These are phyloP conservation scores for Oligia latruncula DNA, from an alignment of 2,888 invertebrate species.

Conservation along the genomic window DNA sequence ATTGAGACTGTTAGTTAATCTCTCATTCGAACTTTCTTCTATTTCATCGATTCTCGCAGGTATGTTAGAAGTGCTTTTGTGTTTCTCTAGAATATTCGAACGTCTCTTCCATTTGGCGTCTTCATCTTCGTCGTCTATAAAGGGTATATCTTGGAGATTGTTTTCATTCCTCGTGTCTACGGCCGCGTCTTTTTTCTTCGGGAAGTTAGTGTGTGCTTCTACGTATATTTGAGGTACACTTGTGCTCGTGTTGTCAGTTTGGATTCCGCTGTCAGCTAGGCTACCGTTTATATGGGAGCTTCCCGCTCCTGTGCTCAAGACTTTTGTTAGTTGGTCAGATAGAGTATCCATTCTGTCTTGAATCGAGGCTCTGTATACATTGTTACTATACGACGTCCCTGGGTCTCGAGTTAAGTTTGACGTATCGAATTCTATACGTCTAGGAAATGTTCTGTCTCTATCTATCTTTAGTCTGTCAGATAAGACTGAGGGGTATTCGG, in stretches of 20 bases:
- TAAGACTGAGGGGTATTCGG: constrained; percentile 86
- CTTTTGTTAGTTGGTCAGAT: constrained; percentile 86
- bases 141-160: constrained; percentile 87
- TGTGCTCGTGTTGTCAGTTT: constrained; percentile 87
- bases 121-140: constrained; percentile 87
- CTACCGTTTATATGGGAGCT: constrained; percentile 88
- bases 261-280: constrained; percentile 87
- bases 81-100: constrained; percentile 81
- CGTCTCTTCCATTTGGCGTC: constrained; percentile 74
- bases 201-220: constrained; percentile 71
- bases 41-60: constrained; percentile 84
- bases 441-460: constrained; percentile 81
- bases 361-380: constrained; percentile 79
- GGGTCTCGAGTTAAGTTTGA: constrained; percentile 80
- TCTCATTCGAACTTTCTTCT: constrained; percentile 79
- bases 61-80: constrained; percentile 87
- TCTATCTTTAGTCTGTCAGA: constrained; percentile 85
- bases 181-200: constrained; percentile 84
- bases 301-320: constrained; percentile 84
- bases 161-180: constrained; percentile 87
- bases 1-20: constrained; percentile 83
- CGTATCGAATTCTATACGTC: constrained; percentile 85
- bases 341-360: constrained; percentile 84
- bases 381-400: constrained; percentile 82
- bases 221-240: constrained; percentile 86